phyloP scores from a whole-genome alignment of 2,113 vertebrate genomes.

The Semnornis frantzii region DNA sequence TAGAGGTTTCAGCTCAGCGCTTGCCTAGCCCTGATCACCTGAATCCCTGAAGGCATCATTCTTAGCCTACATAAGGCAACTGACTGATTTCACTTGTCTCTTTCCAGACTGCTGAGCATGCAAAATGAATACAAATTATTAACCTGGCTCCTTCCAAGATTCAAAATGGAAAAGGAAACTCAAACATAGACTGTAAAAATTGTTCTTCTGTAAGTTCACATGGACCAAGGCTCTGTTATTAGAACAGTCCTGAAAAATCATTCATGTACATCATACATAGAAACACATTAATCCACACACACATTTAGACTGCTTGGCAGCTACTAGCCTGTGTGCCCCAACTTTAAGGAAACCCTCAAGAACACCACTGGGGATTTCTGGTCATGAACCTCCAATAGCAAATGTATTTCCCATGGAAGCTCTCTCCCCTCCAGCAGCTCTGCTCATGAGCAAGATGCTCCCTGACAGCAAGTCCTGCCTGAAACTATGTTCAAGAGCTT shows the following conservation, averaged over 20 bases:
- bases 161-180: neutral
- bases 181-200: neutral
- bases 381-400: neutral
- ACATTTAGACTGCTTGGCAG: neutral
- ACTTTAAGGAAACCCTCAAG: neutral
- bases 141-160: neutral
- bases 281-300: neutral
- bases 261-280: fast-evolving
- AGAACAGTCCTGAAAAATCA: neutral
- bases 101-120: neutral
- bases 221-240: no score
- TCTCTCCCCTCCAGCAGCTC: neutral
- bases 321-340: neutral
- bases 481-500: no score
- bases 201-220: no score
- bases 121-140: constrained; percentile 3
- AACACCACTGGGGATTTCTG: neutral
- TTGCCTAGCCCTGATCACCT: neutral
- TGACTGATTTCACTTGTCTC: neutral
- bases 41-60: neutral
- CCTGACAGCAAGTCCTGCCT: neutral
- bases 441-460: neutral
- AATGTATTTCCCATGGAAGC: neutral
- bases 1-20: neutral
- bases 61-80: neutral